phyloP scores from a whole-genome alignment of 2,797 vertebrate species.

The Gymnocypris eckloni region DNA sequence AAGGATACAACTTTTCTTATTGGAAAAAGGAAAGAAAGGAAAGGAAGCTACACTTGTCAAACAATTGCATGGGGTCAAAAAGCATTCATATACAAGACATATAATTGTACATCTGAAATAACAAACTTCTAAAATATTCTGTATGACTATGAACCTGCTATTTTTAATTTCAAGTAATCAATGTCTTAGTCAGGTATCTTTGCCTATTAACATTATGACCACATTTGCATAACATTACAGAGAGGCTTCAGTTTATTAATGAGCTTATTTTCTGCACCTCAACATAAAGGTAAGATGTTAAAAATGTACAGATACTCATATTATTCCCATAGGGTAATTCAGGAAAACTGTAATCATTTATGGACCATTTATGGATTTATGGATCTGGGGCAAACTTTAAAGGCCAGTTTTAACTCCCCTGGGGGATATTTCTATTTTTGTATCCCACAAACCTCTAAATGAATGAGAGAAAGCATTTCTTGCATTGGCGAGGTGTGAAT shows the following conservation, averaged over 20 bases:
- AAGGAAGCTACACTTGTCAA: neutral
- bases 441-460: constrained; percentile 14
- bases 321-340: neutral
- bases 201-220: neutral
- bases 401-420: neutral
- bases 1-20: neutral
- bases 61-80: neutral
- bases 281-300: neutral
- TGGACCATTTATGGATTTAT: neutral
- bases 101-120: too few species aligned
- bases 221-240: neutral
- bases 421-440: constrained; percentile 12
- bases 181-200: neutral
- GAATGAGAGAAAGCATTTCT: neutral
- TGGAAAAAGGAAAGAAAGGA: neutral
- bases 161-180: neutral
- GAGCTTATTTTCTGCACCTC: neutral
- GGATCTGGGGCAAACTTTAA: neutral
- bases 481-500: constrained; percentile 12
- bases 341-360: neutral
- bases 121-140: neutral
- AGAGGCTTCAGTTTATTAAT: neutral
- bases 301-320: neutral
- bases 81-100: neutral
- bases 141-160: neutral